Evolutionary conservation across 2,113 vertebrate genomes (phyloP), one percentile per base, ranked within the genome.

Genomic region (Micromys minutus): DNA sequence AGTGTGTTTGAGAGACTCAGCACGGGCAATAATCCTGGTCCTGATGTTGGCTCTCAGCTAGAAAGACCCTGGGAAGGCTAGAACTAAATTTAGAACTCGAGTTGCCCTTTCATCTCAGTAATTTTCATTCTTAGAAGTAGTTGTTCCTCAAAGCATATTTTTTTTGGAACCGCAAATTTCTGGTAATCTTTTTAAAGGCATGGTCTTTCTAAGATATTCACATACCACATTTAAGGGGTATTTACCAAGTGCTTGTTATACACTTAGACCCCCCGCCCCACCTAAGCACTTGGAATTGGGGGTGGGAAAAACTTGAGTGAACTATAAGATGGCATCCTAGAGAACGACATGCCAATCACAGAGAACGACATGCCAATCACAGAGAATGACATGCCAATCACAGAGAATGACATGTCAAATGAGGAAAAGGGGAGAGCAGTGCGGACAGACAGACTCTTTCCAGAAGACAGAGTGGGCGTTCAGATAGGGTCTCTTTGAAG

Each of bases 141-240:
- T 81, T 79, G 45, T 52, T 52, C 24, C 55, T 59, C 55, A 39
- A 83, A 83, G 81, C 87, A 34, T 39, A 17, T 29, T 95, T 29
- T 31, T 96, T 39, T 94, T 72, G 17, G 71, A 47, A 71, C 12
- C 36, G 71, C 24, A 89, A 81, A 72, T 55, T 52, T 90, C 67
- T 90, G 76, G 75, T 81, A 67, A 76, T 50, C 59, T 89, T 7
- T 81, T 76, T 91, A 94, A 94, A 95, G 72, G 11, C 39, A 47
- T 4, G 1, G 22, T 71, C 47, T 47, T 95, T 75, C 63, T 91
- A 76, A 69, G 87, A 95, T 87, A 89, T 76, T 65, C 50, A 55
- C 39, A 59, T 52, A 39, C 10, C 39, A 22, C 19, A 84, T 45
- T 91, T 21, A 79, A 87, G 69, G 74, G 80, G 39, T 85, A 76